Conservation (phyloP, 2,113 vertebrate genomes). For the Sturnus vulgaris region DNA sequence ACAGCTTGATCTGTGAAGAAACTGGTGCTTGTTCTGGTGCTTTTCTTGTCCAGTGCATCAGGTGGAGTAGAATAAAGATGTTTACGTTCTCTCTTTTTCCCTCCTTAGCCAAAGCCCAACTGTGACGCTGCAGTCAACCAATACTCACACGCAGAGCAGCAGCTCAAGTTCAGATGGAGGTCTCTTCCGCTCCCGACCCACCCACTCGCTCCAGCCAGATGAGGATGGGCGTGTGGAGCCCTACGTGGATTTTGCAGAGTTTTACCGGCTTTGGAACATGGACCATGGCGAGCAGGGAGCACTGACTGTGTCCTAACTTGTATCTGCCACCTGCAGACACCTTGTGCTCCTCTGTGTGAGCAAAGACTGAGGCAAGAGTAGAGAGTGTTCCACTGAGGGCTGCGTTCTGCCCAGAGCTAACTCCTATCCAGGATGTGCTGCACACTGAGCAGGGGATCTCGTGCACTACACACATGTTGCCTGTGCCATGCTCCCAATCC, state of each 20-base stretch:
- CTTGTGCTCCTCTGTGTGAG: accelerated
- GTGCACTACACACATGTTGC: not conserved
- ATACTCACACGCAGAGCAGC: conserved; percentile 97
- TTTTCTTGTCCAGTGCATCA: not conserved
- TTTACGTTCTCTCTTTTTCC: not conserved
- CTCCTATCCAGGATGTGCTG: not conserved
- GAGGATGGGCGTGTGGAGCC: conserved; percentile 93
- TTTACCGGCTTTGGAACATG: conserved; percentile 90
- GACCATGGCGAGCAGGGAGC: conserved; percentile 84
- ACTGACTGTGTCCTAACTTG: conserved; percentile 47
- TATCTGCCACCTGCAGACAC: not conserved
- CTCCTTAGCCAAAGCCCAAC: conserved; percentile 89
- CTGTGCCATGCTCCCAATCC: not conserved
- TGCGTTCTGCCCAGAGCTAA: not conserved
- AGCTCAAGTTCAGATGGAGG: conserved; percentile 92
- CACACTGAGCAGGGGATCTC: not conserved
- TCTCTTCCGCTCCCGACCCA: conserved; percentile 89
- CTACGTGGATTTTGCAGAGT: conserved; percentile 95
- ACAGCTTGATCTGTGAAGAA: not conserved
- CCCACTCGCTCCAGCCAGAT: conserved; percentile 89
- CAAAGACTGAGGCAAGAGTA: not conserved
- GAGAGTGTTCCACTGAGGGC: not conserved
- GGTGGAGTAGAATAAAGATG: not conserved
- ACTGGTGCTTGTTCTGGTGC: not conserved
- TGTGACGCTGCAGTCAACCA: conserved; percentile 93